Evolutionary conservation across 1,140 invertebrate species (phyloP), one percentile per base, ranked within the genome.

Genomic region (Solenopsis fugax): DNA sequence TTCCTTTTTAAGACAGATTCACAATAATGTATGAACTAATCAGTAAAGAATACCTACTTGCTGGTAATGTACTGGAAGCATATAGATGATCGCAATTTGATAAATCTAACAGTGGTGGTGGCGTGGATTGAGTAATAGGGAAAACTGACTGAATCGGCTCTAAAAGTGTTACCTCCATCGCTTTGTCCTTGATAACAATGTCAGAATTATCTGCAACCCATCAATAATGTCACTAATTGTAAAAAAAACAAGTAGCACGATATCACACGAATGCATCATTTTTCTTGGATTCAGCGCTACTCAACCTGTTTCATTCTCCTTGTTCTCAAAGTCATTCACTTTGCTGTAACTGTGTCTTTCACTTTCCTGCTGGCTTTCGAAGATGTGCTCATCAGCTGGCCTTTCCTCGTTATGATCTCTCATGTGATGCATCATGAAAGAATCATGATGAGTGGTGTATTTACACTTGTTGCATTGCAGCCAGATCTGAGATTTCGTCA

Each of bases 391-490:
- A 75, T 92, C 82, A 16, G 88, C 64, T 50, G 41, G 18, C 75
- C 90, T 92, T 16, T 89, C 73, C 13, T 93, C 91, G 3, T 86
- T 78, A 29, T 93, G 93, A 52, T 94, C 91, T 34, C 89, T 92
- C 41, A 93, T 88, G 78, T 95, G 94, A 78, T 94, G 87, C 7
- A 92, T 85, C 91, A 93, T 93, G 54, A 94, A 95, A 13, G 93
- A 91, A 62, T 94, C 93, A 45, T 93, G 91, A 37, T 76, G 87
- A 0, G 95, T 95, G 4, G 94, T 94, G 65, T 95, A 95, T 90
- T 93, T 91, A 81, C 95, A 95, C 62, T 93, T 93, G 67, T 95
- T 92, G 67, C 95, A 95, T 86, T 94, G 94, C 85, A 95, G 81
- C 93, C 93, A 94, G 41, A 76, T 54, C 24, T 89, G 84, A 41